Evolutionary conservation across 2,888 invertebrate genomes (phyloP).

Genomic region (Dastarcus helophoroides): DNA sequence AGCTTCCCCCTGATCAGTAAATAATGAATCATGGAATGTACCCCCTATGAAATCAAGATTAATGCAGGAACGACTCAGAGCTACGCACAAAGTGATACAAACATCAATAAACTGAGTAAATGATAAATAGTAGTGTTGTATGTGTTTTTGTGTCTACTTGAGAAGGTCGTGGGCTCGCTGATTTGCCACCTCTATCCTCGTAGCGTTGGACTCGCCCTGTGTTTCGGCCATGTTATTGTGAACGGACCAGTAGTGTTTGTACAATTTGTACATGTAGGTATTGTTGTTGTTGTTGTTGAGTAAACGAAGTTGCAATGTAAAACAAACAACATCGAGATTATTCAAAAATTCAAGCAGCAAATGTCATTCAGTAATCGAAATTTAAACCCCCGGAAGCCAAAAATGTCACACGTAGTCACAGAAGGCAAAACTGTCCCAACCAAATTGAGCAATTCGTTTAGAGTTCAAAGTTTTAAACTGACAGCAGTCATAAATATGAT

Average conservation of each 20-base stretch:
- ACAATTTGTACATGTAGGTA: slow-evolving; percentile 18
- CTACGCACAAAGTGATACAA: slow-evolving; percentile 11
- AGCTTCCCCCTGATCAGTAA: too few relatives aligned
- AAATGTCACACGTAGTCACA: too few relatives aligned
- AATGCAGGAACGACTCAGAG: slow-evolving; percentile 20
- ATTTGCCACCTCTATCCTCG: slow-evolving; percentile 93
- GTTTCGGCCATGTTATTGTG: slow-evolving; percentile 15
- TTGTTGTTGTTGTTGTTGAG: slow-evolving; percentile 23
- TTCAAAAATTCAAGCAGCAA: slow-evolving; percentile 21
- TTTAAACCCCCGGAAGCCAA: too few relatives aligned
- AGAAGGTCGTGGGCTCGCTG: slow-evolving; percentile 93
- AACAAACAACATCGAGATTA: slow-evolving; percentile 34
- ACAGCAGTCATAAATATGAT: too few relatives aligned
- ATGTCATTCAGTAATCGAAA: neutral
- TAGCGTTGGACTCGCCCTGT: slow-evolving; percentile 85
- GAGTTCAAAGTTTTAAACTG: too few relatives aligned
- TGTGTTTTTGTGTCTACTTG: slow-evolving; percentile 53
- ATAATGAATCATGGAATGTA: too few relatives aligned
- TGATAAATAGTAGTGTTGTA: slow-evolving; percentile 20
- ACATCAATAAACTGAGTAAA: slow-evolving; percentile 14
- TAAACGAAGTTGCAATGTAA: slow-evolving; percentile 33
- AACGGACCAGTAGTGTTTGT: slow-evolving; percentile 7
- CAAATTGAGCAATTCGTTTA: too few relatives aligned
- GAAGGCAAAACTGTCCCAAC: too few relatives aligned
- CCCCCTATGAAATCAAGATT: too few relatives aligned